Evolutionary conservation across 2,888 invertebrate genomes (phyloP).

Genomic region (Trichacis sp.): DNA sequence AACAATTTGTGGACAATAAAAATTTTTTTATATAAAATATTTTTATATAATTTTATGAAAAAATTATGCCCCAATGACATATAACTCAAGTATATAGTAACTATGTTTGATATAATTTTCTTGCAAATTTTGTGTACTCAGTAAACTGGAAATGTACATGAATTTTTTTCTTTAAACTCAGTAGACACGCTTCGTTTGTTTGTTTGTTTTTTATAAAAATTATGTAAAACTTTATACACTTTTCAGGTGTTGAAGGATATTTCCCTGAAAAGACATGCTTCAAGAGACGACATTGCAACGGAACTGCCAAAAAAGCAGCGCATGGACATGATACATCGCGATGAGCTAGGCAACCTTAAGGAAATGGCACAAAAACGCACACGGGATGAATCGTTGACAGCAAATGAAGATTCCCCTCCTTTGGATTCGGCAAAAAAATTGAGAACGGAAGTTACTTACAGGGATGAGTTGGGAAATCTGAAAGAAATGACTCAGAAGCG

Average conservation of each 20-base stretch:
- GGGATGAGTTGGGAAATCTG: constrained; percentile 50
- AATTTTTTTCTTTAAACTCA: too few relatives aligned
- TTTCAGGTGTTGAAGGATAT: constrained; percentile 54
- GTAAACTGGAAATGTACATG: too few relatives aligned
- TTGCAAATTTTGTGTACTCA: too few relatives aligned
- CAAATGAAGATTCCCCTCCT: constrained; percentile 58
- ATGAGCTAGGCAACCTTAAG: constrained; percentile 55
- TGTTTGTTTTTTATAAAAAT: too few relatives aligned
- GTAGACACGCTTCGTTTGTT: too few relatives aligned
- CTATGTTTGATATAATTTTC: too few relatives aligned
- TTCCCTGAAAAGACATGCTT: constrained; percentile 64
- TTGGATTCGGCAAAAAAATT: constrained; percentile 62
- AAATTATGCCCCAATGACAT: too few relatives aligned
- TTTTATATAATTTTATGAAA: too few relatives aligned
- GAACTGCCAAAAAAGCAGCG: constrained; percentile 64
- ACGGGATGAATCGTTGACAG: constrained; percentile 63
- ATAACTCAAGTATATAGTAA: too few relatives aligned
- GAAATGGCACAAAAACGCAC: constrained; percentile 63
- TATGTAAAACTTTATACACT: too few relatives aligned
- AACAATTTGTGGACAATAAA: too few relatives aligned
- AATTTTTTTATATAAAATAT: too few relatives aligned
- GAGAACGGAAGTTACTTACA: constrained; percentile 51
- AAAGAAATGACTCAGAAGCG: constrained; percentile 62
- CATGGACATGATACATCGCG: constrained; percentile 52
- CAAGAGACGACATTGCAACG: constrained; percentile 58